Conservation (phyloP, 2,113 vertebrate species). For the Cettia cetti region DNA sequence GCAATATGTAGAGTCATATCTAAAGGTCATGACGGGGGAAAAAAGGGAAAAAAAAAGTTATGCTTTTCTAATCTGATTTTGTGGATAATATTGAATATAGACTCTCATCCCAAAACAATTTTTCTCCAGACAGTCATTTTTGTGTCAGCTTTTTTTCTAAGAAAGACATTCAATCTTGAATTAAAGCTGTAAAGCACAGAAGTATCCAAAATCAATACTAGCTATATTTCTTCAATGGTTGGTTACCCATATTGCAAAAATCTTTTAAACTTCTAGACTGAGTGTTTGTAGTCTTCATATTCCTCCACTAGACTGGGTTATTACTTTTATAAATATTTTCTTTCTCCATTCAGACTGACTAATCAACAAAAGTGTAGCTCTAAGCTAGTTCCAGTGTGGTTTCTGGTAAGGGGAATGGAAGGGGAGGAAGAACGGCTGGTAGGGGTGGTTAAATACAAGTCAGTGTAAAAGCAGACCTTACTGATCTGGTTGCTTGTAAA, state of each 20-base stretch:
- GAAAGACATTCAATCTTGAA: background rate
- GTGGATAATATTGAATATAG: background rate
- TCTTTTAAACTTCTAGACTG: background rate
- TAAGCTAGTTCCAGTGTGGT: background rate
- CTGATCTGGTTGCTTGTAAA: background rate
- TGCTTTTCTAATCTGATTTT: background rate
- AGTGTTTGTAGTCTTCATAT: background rate
- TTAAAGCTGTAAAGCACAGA: background rate
- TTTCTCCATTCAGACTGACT: background rate
- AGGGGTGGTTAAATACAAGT: background rate
- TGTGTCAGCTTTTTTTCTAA: background rate
- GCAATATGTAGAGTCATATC: background rate
- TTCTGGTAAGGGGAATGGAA: background rate
- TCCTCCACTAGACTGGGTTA: background rate
- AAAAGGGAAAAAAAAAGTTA: accelerated
- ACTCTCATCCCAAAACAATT: background rate
- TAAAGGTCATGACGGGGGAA: background rate
- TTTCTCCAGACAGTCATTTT: background rate
- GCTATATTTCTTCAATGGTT: background rate
- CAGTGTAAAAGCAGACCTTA: background rate
- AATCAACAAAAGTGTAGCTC: background rate
- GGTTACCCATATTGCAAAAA: background rate
- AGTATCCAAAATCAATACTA: background rate
- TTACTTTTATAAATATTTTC: background rate
- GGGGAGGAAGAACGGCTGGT: background rate